Base-by-base conservation (phyloP, 2,888 invertebrate species). In the Megaustenia siamemsis region DNA sequence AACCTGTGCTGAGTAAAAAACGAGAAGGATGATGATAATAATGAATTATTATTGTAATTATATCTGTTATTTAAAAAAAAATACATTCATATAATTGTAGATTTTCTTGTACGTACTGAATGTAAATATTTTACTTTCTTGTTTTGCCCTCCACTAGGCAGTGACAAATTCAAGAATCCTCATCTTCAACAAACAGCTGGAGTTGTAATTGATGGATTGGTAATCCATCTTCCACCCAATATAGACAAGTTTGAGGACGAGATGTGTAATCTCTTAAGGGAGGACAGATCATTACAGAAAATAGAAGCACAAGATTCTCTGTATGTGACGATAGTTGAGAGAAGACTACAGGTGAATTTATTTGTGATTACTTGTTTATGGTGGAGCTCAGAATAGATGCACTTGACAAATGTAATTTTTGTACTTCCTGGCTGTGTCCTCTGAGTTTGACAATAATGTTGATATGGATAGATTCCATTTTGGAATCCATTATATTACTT, bases 161-260 rank as follows among this genome's bases (percentile, higher is more conserved):
- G 87, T 43, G 93, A 93, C 86, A 82, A 83, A 66, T 87, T 93
- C 35, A 90, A 90, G 85, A 92, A 90, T 80, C 93, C 93, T 0
- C 89, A 89, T 80, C 73, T 90, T 35, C 84, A 90, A 53, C 89
- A 88, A 35, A 84, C 89, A 8, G 86, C 92, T 77, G 88, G 90
- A 6, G 90, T 91, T 81, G 89, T 89, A 28, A 86, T 94, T n/a
- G 92, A 93, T 68, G 89, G 91, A 3, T 71, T 93, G 21, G 85
- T 88, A 3, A 86, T 94, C 32, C 90, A 89, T 6, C 88, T 94
- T 69, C 90, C 89, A 32, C 93, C 93, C 8, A 90, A 90, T 15
- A 86, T 92, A 1, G 92, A 92, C 76, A 91, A 90, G 85, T 93
- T 94, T 90, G 94, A 94, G 82, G 93, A 92, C 32, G 93, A 93